Conservation (phyloP, 1,140 invertebrate genomes). For the Drosophila azteca region DNA sequence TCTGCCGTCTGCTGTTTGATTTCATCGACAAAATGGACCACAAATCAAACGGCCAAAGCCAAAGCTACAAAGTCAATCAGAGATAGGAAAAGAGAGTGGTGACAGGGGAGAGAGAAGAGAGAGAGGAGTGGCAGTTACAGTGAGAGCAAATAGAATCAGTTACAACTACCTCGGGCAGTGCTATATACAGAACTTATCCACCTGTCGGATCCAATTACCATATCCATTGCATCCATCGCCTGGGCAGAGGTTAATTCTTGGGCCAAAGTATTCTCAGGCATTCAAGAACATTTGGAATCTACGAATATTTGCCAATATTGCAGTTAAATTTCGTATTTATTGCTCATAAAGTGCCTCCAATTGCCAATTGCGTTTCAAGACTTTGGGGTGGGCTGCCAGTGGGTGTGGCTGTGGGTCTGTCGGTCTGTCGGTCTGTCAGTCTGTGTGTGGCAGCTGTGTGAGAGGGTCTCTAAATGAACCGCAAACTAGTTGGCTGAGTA, state of each 20-base stretch:
- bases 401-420: background rate
- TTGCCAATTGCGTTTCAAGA: background rate
- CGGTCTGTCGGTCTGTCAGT: no score
- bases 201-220: constrained; percentile 43
- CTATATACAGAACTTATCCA: constrained; percentile 12
- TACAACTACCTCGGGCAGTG: constrained; percentile 1
- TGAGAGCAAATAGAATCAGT: constrained; percentile 33
- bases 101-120: constrained; percentile 10
- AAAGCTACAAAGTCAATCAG: constrained; percentile 47
- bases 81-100: constrained; percentile 5
- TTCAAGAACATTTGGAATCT: constrained; percentile 26
- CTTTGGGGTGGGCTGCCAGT: background rate
- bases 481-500: constrained; percentile 69
- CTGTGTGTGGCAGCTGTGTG: background rate
- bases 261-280: constrained; percentile 22
- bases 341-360: constrained; percentile 37
- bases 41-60: constrained; percentile 61
- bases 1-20: constrained; percentile 44
- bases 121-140: background rate
- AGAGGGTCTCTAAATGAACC: constrained; percentile 19
- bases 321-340: constrained; percentile 66
- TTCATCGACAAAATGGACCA: constrained; percentile 42
- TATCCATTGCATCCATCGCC: constrained; percentile 12
- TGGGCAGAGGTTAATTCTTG: constrained; percentile 31
- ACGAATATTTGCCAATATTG: constrained; percentile 50